These are phyloP conservation scores for Siderastrea siderea DNA, from an alignment of 92 coral and sea anemone genomes.

Conservation along the genomic window DNA sequence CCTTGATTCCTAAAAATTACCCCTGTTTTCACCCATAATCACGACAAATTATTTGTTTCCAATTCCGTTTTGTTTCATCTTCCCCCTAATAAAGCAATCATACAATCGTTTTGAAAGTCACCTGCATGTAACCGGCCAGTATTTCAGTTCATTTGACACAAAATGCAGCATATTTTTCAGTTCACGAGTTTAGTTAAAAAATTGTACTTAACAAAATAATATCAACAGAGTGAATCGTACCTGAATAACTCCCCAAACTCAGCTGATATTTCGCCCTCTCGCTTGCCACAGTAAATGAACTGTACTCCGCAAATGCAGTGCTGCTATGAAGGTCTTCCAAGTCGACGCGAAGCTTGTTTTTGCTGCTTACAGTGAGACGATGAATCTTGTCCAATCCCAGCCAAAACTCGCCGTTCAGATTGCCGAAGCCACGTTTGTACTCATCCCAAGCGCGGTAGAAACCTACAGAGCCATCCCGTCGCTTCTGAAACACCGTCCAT, in stretches of 20 bases:
- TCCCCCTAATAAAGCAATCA: too few relatives aligned
- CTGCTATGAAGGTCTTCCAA: constrained; percentile 10
- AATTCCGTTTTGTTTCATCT: too few relatives aligned
- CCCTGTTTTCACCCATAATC: too few relatives aligned
- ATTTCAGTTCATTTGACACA: too few relatives aligned
- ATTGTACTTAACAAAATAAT: too few relatives aligned
- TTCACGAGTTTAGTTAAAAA: too few relatives aligned
- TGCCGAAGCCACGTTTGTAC: constrained; percentile 56
- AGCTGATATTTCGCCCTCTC: constrained; percentile 35
- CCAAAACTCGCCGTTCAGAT: constrained; percentile 64
- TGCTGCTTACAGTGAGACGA: constrained; percentile 43
- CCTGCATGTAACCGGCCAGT: too few relatives aligned
- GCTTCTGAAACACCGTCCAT: constrained; percentile 65
- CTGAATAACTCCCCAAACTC: constrained; percentile 43
- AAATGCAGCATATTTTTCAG: too few relatives aligned
- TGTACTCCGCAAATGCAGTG: constrained; percentile 34
- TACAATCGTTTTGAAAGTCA: too few relatives aligned
- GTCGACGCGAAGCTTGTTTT: constrained; percentile 39
- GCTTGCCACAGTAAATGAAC: constrained; percentile 31
- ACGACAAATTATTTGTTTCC: too few relatives aligned
- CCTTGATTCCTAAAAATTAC: too few relatives aligned
- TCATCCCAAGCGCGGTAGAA: constrained; percentile 53
- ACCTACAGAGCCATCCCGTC: constrained; percentile 41
- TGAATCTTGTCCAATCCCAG: constrained; percentile 62
- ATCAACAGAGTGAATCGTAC: background rate